Percentiles rank a stretch among this genome's conserved stretches.
These are phyloP conservation scores for Calameuta filiformis DNA, from an alignment of 2,888 invertebrate genomes.

Conservation along the genomic window DNA sequence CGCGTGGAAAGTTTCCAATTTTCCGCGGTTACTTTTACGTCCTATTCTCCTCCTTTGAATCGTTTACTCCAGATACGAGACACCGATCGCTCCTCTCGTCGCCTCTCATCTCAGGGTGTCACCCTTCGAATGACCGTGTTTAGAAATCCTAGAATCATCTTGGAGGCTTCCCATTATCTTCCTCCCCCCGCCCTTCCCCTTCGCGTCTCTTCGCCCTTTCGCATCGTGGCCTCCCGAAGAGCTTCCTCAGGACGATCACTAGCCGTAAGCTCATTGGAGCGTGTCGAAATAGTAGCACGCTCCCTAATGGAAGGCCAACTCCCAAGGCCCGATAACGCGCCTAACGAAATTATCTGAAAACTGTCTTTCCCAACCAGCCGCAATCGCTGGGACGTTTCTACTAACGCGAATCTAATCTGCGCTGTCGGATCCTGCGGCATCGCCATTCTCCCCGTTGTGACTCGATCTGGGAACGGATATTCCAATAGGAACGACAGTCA, in stretches of 20 bases:
- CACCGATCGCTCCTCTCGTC: too few species aligned
- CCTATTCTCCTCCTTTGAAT: slow-evolving; percentile 9
- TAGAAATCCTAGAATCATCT: too few species aligned
- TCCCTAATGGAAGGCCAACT: slow-evolving; percentile 51
- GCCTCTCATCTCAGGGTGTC: too few species aligned
- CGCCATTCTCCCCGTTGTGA: not conserved
- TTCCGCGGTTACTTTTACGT: slow-evolving; percentile 43
- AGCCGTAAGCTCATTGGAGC: slow-evolving; percentile 7
- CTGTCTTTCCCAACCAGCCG: slow-evolving; percentile 31
- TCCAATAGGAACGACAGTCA: too few species aligned
- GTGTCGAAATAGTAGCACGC: slow-evolving; percentile 25
- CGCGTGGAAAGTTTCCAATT: slow-evolving; percentile 61
- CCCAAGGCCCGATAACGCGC: slow-evolving; percentile 40
- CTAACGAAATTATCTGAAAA: slow-evolving; percentile 53
- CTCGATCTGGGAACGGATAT: not conserved
- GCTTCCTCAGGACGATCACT: slow-evolving; percentile 4
- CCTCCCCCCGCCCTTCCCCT: too few species aligned
- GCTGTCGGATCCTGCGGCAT: not conserved
- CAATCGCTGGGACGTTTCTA: slow-evolving; percentile 15
- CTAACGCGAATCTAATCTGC: slow-evolving; percentile 27
- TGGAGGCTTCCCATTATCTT: too few species aligned
- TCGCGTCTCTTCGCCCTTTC: slow-evolving; percentile 9
- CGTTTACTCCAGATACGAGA: slow-evolving; percentile 11
- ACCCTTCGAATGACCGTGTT: too few species aligned
- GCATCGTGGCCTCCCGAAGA: not conserved